Conservation (phyloP, 2,797 vertebrate species). For the Rhinella marina region DNA sequence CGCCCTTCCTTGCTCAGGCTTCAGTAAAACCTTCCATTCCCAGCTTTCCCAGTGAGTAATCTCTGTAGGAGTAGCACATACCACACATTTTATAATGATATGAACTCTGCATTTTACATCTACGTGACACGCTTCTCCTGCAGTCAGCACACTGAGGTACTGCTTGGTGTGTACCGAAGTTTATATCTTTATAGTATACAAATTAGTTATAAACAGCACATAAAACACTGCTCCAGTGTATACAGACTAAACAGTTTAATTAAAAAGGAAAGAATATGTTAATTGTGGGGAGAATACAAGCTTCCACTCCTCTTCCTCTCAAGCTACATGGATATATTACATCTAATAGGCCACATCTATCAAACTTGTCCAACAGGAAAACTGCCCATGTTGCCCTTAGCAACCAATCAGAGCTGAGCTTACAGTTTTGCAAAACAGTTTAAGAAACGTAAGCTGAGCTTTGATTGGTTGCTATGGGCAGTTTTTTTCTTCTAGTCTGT, state of each 20-base stretch:
- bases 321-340: no score
- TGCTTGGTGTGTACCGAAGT: background rate
- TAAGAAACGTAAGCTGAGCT: no score
- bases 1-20: no score
- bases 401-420: no score
- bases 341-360: no score
- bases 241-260: background rate
- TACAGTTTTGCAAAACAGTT: no score
- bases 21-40: background rate
- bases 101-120: conserved; percentile 7
- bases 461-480: no score
- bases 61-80: conserved; percentile 36
- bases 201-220: background rate
- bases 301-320: no score
- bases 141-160: background rate
- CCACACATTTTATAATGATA: conserved; percentile 21
- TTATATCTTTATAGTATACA: background rate
- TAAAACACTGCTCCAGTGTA: no score
- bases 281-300: no score
- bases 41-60: conserved; percentile 8
- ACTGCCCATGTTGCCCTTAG: background rate
- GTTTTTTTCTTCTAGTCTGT: no score
- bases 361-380: background rate
- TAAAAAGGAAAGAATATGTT: no score
- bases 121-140: background rate